phyloP scores from a whole-genome alignment of 2,797 vertebrate species.

The Sebastes trivittatus region DNA sequence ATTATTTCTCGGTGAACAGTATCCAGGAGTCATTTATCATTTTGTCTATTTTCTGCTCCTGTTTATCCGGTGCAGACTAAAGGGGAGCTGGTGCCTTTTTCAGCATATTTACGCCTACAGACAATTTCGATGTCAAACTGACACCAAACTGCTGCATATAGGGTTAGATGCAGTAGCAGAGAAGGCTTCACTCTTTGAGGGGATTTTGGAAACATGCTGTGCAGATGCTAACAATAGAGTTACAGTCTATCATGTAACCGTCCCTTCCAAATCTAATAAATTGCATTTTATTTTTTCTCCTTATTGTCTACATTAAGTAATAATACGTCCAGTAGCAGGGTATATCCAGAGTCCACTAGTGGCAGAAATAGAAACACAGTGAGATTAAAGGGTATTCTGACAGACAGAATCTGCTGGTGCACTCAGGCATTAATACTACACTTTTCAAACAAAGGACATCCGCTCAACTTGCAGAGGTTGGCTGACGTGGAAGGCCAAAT shows the following conservation, averaged over 20 bases:
- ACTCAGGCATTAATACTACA: background rate
- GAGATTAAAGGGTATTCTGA: background rate
- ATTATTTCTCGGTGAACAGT: background rate
- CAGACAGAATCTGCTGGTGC: background rate
- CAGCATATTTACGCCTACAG: background rate
- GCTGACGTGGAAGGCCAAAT: background rate
- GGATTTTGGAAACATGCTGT: background rate
- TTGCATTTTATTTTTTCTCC: background rate
- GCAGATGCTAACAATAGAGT: background rate
- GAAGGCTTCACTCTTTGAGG: background rate
- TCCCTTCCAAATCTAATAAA: background rate
- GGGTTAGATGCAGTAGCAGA: background rate
- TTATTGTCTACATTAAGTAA: background rate
- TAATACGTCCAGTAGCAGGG: background rate
- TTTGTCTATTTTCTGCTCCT: background rate
- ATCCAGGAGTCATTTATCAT: background rate
- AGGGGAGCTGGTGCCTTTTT: background rate
- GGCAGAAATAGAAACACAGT: background rate
- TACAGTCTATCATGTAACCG: background rate
- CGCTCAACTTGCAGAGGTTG: background rate
- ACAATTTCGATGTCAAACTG: background rate
- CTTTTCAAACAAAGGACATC: constrained; percentile 10
- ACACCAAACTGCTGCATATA: background rate
- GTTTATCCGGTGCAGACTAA: background rate
- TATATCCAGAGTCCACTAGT: background rate